Conservation (phyloP, 2,888 invertebrate species). For the Acronicta psi region DNA sequence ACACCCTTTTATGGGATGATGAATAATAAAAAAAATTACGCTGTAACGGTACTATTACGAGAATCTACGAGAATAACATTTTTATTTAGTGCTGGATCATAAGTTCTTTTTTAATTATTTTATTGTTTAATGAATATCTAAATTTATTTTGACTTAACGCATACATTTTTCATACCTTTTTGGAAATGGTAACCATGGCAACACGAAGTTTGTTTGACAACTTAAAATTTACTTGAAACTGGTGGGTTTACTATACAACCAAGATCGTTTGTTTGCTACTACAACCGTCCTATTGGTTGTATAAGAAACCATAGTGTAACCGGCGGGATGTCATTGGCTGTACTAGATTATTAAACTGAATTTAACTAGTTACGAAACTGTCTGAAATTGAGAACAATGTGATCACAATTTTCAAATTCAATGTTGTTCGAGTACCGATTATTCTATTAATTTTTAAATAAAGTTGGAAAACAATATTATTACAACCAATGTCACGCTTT, state of each 20-base stretch:
- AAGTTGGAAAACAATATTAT: constrained; percentile 31
- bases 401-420: constrained; percentile 52
- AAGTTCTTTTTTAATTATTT: too few relatives aligned
- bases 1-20: too few relatives aligned
- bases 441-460: constrained; percentile 21
- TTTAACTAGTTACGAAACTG: neutral
- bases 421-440: constrained; percentile 48
- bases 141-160: too few relatives aligned
- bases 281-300: constrained; percentile 20
- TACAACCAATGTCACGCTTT: constrained; percentile 11
- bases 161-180: too few relatives aligned
- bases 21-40: too few relatives aligned
- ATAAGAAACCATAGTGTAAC: rapidly evolving
- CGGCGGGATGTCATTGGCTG: constrained; percentile 26
- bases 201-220: constrained; percentile 57
- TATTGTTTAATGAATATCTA: too few relatives aligned
- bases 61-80: too few relatives aligned
- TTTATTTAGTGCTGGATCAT: too few relatives aligned
- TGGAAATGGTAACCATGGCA: constrained; percentile 64
- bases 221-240: constrained; percentile 15
- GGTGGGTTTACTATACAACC: constrained; percentile 4
- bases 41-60: too few relatives aligned
- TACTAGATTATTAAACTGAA: too few relatives aligned
- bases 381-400: constrained; percentile 17
- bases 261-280: neutral